Percentiles rank a stretch among this genome's conserved stretches.
phyloP scores from a whole-genome alignment of 2,888 invertebrate species.

The Tiphia femorata region DNA sequence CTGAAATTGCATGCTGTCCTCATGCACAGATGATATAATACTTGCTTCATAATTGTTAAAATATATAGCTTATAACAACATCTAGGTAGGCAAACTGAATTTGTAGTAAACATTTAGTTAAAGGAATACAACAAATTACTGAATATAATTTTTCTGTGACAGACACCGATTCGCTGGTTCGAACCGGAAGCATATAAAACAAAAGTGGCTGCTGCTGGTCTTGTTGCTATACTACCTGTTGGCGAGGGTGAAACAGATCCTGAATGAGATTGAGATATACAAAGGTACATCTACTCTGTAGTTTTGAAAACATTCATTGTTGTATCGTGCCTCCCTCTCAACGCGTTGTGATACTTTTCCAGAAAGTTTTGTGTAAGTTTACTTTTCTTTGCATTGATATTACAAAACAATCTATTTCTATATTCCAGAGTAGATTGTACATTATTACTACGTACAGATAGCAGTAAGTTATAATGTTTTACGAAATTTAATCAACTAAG shows the following conservation, averaged over 20 bases:
- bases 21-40: too few species aligned
- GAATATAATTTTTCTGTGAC: constrained; percentile 27
- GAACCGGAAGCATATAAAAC: constrained; percentile 67
- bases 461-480: too few species aligned
- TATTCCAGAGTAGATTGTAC: too few species aligned
- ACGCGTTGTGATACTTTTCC: constrained; percentile 29
- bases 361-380: constrained; percentile 3
- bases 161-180: constrained; percentile 69
- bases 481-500: too few species aligned
- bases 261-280: constrained; percentile 38
- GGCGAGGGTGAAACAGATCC: constrained; percentile 62
- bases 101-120: too few species aligned
- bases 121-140: neutral
- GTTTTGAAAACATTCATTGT: constrained; percentile 2
- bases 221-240: constrained; percentile 59
- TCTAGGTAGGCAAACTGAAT: too few species aligned
- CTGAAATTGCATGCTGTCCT: too few species aligned
- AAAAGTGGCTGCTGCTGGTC: constrained; percentile 63
- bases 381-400: too few species aligned
- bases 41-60: too few species aligned
- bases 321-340: constrained; percentile 20
- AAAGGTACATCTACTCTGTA: neutral
- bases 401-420: too few species aligned
- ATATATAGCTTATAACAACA: too few species aligned
- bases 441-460: too few species aligned